These are phyloP conservation scores for Promerops cafer DNA, from an alignment of 2,113 vertebrate genomes.

Conservation along the genomic window DNA sequence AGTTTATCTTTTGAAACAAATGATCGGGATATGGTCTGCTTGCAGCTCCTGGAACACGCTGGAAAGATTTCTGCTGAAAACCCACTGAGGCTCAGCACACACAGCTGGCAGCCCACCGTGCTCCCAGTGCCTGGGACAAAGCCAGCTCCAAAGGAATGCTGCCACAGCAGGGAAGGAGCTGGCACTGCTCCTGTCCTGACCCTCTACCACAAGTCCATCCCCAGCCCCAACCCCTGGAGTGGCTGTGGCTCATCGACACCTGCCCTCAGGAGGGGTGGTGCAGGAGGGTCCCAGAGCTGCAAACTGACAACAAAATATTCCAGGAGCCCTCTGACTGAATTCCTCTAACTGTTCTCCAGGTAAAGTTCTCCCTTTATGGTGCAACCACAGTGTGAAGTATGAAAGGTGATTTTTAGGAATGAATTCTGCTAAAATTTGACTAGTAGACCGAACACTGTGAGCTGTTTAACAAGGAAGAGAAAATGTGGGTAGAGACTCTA, in stretches of 20 bases:
- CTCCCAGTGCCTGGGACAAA: background rate
- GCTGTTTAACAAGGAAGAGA: background rate
- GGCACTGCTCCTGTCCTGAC: fast-evolving
- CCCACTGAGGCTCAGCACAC: background rate
- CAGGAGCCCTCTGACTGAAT: background rate
- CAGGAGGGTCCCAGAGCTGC: background rate
- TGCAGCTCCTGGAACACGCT: background rate
- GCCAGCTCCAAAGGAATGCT: fast-evolving
- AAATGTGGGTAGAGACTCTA: background rate
- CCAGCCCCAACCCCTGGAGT: fast-evolving
- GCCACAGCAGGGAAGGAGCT: fast-evolving
- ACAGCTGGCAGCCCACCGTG: fast-evolving
- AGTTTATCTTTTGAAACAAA: slow-evolving; percentile 61
- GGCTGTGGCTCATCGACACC: fast-evolving
- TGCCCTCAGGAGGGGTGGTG: background rate
- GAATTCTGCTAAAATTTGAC: background rate
- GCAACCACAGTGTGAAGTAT: background rate
- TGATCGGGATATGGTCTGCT: background rate
- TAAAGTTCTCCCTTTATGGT: background rate
- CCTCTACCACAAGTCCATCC: background rate
- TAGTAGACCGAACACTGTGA: background rate
- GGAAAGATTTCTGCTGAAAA: background rate
- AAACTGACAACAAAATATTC: background rate
- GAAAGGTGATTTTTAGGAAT: background rate
- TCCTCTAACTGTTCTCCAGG: background rate